phyloP scores from a whole-genome alignment of 2,797 vertebrate species.

The Cynodonichthys magdalenae region DNA sequence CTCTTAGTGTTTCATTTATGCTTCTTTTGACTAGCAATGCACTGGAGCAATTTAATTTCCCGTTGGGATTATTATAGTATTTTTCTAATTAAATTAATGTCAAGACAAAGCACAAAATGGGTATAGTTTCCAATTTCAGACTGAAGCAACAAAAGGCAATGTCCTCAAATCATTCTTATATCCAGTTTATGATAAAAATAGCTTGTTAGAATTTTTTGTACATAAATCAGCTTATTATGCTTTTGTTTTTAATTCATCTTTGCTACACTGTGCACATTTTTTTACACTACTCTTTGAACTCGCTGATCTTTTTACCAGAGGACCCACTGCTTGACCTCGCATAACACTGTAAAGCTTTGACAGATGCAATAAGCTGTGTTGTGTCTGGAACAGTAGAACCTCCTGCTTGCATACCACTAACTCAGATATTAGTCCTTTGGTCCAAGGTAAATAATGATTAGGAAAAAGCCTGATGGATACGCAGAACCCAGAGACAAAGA shows the following conservation, averaged over 20 bases:
- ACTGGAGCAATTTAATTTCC: not conserved
- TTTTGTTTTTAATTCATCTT: slow-evolving; percentile 35
- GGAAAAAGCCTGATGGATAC: slow-evolving; percentile 7
- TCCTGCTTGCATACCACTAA: slow-evolving; percentile 23
- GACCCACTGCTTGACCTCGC: slow-evolving; percentile 15
- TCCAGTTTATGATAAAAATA: too few relatives aligned
- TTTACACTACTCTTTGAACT: slow-evolving; percentile 13
- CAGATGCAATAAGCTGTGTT: slow-evolving; percentile 19
- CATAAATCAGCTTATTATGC: slow-evolving; percentile 17
- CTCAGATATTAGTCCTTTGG: slow-evolving; percentile 21
- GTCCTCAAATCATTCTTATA: too few relatives aligned
- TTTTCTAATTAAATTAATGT: not conserved
- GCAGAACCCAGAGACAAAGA: not conserved
- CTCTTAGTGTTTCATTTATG: not conserved
- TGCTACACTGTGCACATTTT: slow-evolving; percentile 21
- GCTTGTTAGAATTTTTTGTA: not conserved
- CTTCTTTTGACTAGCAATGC: not conserved
- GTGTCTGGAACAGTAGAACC: slow-evolving; percentile 18
- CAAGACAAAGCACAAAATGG: not conserved
- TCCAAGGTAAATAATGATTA: slow-evolving; percentile 19
- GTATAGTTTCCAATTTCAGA: too few relatives aligned
- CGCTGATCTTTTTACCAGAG: slow-evolving; percentile 25
- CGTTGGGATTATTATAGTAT: not conserved
- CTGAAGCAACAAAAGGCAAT: too few relatives aligned
- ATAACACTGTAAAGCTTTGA: slow-evolving; percentile 16